Evolutionary conservation across 2,888 invertebrate genomes (phyloP).

Genomic region (Phaedon cochleariae): DNA sequence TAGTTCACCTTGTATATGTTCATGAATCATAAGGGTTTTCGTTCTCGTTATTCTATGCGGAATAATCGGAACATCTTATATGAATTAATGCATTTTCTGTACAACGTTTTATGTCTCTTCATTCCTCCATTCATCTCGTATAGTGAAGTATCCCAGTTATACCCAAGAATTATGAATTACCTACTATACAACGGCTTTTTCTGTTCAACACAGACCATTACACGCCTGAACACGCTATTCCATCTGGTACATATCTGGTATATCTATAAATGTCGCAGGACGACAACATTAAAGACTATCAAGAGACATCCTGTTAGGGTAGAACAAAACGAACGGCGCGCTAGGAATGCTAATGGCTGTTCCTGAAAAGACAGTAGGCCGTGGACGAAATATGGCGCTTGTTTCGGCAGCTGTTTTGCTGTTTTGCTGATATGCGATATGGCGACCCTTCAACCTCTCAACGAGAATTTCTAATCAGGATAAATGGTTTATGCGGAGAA

Average conservation of each 20-base stretch:
- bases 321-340: not conserved
- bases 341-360: not conserved
- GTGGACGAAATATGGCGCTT: not conserved
- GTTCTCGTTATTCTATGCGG: too few relatives aligned
- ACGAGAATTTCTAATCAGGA: not conserved
- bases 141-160: too few relatives aligned
- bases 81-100: too few relatives aligned
- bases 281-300: conserved; percentile 30
- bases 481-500: not conserved
- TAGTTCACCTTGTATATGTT: too few relatives aligned
- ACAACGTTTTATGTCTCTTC: too few relatives aligned
- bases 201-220: not conserved
- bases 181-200: not conserved
- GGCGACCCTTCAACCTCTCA: not conserved
- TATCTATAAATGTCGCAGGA: conserved; percentile 4
- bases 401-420: not conserved
- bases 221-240: not conserved
- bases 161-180: not conserved
- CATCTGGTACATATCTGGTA: too few relatives aligned
- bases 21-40: too few relatives aligned
- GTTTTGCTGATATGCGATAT: not conserved
- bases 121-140: too few relatives aligned
- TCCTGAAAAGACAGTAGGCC: not conserved
- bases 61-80: too few relatives aligned
- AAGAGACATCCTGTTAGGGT: conserved; percentile 34